Base-by-base conservation (phyloP, 2,113 vertebrate genomes). In the Puma concolor region DNA sequence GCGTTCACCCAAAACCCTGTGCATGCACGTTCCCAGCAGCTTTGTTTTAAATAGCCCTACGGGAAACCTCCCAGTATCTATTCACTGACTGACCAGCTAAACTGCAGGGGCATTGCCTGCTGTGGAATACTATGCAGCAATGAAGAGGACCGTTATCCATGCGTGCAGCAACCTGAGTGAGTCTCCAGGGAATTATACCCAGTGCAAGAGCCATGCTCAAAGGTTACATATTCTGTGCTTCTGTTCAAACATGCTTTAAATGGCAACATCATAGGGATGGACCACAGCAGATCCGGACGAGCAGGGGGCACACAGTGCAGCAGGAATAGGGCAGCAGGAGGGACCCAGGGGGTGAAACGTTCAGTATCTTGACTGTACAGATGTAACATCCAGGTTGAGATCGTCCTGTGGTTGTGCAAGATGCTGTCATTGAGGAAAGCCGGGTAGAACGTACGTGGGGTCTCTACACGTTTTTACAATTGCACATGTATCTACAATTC, bases 361-460 rank as follows among this genome's bases (percentile, higher is more conserved):
- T 85, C 57, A 36, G 4, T 15, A 7, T 66, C 31, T 63, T n/a
- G 17, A 41, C 12, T 23, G 2, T 52, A 16, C 60, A 7, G 1
- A 48, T 21, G 67, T 93, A 33, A 5, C 38, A 7, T 52, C 60
- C 17, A 38, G n/a, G 27, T 25, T 66, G 13, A 63, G 13, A 36
- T 10, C 19, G 8, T 54, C 25, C 44, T 63, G 1, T 50, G 21
- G 36, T 82, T 88, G 14, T n/a, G 2, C 5, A 48, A 85, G 31
- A 90, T 16, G 15, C 50, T 23, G 41, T 19, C 27, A 27, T 5
- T 67, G 63, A 94, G 21, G 33, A 29, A 72, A 77, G 41, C 3
- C 7, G 1, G 25, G 36, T 50, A 54, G 64, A 63, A 29, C 0
- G 11, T 50, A 41, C 1, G 0, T 21, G 4, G 36, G 23, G 10